Evolutionary conservation across 1,140 invertebrate genomes (phyloP).

Genomic region (Galleria mellonella): DNA sequence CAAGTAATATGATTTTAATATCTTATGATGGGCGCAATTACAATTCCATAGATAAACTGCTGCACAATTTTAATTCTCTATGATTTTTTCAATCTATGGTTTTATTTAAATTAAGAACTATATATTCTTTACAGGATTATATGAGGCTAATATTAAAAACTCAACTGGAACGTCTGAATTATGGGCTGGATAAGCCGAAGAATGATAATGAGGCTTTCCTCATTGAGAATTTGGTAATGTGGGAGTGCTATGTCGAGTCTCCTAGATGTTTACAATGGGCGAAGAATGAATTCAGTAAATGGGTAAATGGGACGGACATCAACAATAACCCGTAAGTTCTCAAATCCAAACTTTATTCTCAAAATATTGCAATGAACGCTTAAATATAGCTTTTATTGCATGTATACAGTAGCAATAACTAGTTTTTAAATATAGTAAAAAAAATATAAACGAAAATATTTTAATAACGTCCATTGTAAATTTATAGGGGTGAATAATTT

Average conservation of each 20-base stretch:
- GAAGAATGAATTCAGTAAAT: conserved; percentile 71
- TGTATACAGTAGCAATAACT: too few relatives aligned
- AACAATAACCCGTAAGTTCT: conserved; percentile 72
- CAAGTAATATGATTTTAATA: too few relatives aligned
- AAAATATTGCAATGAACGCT: not conserved
- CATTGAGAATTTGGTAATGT: conserved; percentile 64
- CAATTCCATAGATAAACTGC: too few relatives aligned
- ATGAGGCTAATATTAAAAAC: conserved; percentile 40
- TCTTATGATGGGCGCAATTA: too few relatives aligned
- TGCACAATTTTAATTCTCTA: too few relatives aligned
- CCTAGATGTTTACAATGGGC: conserved; percentile 77
- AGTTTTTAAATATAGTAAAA: too few relatives aligned
- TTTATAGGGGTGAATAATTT: too few relatives aligned
- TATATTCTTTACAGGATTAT: conserved; percentile 38
- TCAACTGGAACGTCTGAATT: conserved; percentile 46
- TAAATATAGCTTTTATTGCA: too few relatives aligned
- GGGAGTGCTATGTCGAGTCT: conserved; percentile 77
- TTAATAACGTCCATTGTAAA: too few relatives aligned
- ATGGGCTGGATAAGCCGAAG: conserved; percentile 41
- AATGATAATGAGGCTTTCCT: conserved; percentile 68
- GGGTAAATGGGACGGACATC: conserved; percentile 65
- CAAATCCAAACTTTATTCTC: not conserved
- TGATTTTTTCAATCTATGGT: too few relatives aligned
- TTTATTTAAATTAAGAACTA: too few relatives aligned
- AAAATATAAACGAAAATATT: too few relatives aligned